Conservation (phyloP, 2,797 vertebrate genomes). For the Esox masquinongy region DNA sequence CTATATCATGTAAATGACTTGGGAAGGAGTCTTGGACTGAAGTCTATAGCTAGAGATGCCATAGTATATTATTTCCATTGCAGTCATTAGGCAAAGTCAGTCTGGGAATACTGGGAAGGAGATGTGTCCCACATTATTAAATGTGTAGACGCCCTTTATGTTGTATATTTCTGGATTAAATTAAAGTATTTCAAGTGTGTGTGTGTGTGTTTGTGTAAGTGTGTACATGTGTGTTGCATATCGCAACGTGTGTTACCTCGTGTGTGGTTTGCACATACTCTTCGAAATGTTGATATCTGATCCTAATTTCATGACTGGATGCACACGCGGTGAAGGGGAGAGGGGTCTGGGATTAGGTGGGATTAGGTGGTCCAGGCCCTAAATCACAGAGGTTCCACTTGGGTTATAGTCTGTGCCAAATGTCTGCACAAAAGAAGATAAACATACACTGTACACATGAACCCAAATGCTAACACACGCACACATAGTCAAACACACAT, state of each 20-base stretch:
- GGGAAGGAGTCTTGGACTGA: too few relatives aligned
- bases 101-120: too few relatives aligned
- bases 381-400: slow-evolving; percentile 42
- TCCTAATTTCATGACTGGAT: slow-evolving; percentile 75
- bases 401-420: slow-evolving; percentile 20
- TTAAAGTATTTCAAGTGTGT: slow-evolving; percentile 1
- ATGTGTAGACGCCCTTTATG: too few relatives aligned
- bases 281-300: slow-evolving; percentile 59
- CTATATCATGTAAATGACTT: too few relatives aligned
- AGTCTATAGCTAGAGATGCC: too few relatives aligned
- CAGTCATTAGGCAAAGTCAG: too few relatives aligned
- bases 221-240: not conserved
- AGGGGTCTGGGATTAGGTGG: slow-evolving; percentile 61
- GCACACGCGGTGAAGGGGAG: slow-evolving; percentile 44
- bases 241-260: slow-evolving; percentile 36
- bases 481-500: slow-evolving; percentile 25
- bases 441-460: slow-evolving; percentile 26
- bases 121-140: too few relatives aligned
- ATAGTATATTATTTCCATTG: too few relatives aligned
- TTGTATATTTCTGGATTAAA: not conserved
- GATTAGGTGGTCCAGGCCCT: slow-evolving; percentile 49
- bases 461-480: slow-evolving; percentile 30
- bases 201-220: not conserved
- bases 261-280: slow-evolving; percentile 50
- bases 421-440: slow-evolving; percentile 23